Conservation (phyloP, 2,113 vertebrate genomes). For the Spea multiplicata region DNA sequence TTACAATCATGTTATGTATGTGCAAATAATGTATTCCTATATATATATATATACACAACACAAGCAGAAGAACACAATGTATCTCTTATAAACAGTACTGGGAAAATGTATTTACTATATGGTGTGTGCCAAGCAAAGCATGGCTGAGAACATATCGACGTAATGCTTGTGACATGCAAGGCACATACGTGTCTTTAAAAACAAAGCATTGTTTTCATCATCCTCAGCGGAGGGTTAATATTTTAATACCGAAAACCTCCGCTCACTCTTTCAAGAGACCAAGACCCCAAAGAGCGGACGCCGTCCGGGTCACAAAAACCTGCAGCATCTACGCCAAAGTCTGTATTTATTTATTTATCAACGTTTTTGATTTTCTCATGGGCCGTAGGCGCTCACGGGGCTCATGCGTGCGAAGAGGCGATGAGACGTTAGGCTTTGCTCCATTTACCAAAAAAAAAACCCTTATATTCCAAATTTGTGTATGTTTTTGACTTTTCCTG, state of each 20-base stretch:
- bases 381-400: background rate
- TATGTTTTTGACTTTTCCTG: background rate
- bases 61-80: conserved; percentile 5
- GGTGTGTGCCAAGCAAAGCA: conserved; percentile 33
- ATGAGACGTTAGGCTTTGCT: background rate
- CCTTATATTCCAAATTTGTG: background rate
- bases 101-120: conserved; percentile 10
- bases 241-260: background rate
- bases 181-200: conserved; percentile 3
- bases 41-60: background rate
- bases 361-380: background rate
- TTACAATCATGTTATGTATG: conserved; percentile 33
- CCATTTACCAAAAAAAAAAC: background rate
- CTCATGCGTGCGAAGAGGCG: background rate
- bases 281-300: background rate
- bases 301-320: background rate
- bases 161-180: background rate
- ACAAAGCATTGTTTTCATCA: background rate
- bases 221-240: background rate
- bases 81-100: conserved; percentile 9
- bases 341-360: background rate
- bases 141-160: conserved; percentile 13
- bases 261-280: background rate
- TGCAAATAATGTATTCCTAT: conserved; percentile 17
- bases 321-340: background rate